These are phyloP conservation scores for Dinoponera quadriceps DNA, from an alignment of 1,140 invertebrate genomes.

Conservation along the genomic window DNA sequence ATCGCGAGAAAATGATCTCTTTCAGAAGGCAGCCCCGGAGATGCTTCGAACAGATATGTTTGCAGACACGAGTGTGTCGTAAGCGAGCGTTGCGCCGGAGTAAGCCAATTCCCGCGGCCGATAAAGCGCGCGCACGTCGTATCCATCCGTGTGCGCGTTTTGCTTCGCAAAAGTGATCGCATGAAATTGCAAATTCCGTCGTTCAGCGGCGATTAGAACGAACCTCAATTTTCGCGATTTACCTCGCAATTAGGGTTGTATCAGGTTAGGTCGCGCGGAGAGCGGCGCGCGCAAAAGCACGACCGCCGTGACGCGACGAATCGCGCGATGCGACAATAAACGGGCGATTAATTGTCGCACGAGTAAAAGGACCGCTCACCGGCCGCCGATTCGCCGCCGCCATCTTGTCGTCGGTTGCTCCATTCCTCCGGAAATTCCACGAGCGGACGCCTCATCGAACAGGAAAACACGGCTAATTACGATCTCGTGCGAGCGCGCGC, in stretches of 20 bases:
- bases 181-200: too few species aligned
- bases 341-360: not conserved
- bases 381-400: not conserved
- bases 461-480: slow-evolving; percentile 18
- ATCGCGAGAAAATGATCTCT: slow-evolving; percentile 10
- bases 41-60: slow-evolving; percentile 24
- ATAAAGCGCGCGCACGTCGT: too few species aligned
- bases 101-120: too few species aligned
- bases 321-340: not conserved
- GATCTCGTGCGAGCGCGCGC: not conserved
- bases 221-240: too few species aligned
- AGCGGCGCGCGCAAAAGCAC: too few species aligned
- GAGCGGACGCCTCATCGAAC: not conserved
- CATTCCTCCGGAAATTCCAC: slow-evolving; percentile 1
- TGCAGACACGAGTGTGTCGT: slow-evolving; percentile 7
- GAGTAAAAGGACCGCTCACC: not conserved
- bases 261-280: too few species aligned
- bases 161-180: too few species aligned
- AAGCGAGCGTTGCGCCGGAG: not conserved
- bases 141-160: too few species aligned
- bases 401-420: slow-evolving; percentile 16
- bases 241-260: too few species aligned
- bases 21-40: slow-evolving; percentile 4
- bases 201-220: too few species aligned
- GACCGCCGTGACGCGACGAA: too few species aligned